Evolutionary conservation across 2,888 invertebrate genomes (phyloP).

Genomic region (Netelia virgata): DNA sequence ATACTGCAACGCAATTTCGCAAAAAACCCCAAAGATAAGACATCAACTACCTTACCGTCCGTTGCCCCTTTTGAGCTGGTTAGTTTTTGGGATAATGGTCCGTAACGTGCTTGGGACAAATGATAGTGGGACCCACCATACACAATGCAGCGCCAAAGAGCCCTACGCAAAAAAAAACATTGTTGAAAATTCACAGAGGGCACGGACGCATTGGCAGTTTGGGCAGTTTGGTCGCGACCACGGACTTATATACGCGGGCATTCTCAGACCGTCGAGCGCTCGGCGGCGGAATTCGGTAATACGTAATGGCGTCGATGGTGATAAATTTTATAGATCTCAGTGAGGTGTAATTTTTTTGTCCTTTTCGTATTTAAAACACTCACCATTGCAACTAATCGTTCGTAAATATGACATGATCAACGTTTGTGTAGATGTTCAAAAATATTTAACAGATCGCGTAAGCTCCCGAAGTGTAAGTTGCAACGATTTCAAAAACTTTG

Average conservation of each 20-base stretch:
- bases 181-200: background rate
- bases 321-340: slow-evolving; percentile 38
- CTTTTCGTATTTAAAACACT: slow-evolving; percentile 14
- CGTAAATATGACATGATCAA: slow-evolving; percentile 18
- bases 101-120: no score
- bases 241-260: background rate
- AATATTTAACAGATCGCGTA: background rate
- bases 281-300: slow-evolving; percentile 49
- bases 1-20: no score
- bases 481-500: background rate
- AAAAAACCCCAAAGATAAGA: no score
- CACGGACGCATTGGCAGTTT: slow-evolving; percentile 28
- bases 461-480: slow-evolving; percentile 33
- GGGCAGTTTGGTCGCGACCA: slow-evolving; percentile 26
- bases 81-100: no score
- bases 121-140: no score
- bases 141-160: background rate
- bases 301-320: slow-evolving; percentile 45
- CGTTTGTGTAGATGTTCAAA: slow-evolving; percentile 16
- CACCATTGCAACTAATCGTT: slow-evolving; percentile 15
- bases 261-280: background rate
- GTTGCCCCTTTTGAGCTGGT: no score
- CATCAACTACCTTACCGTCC: no score
- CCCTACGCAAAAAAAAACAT: slow-evolving; percentile 7
- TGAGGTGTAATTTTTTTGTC: slow-evolving; percentile 51